A percentile compares a stretch with the other conserved stretches of the same genome.
Evolutionary conservation across 2,113 vertebrate species (phyloP).

Genomic region (Perognathus longimembris): DNA sequence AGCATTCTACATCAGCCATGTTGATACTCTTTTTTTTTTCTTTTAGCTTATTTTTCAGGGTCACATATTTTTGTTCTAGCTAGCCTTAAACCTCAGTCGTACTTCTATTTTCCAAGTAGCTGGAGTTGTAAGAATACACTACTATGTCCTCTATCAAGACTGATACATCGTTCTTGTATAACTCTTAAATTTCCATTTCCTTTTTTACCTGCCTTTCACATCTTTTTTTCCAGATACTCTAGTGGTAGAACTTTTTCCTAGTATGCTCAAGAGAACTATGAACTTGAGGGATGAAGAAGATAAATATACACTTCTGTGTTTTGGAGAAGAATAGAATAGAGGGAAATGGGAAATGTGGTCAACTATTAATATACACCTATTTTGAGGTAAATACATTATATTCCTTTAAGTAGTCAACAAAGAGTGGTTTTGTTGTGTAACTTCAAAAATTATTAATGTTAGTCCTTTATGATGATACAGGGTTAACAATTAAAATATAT

Average conservation of each 20-base stretch:
- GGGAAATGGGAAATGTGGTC: neutral
- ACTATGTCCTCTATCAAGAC: neutral
- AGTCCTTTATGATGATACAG: neutral
- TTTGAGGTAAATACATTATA: slow-evolving; percentile 57
- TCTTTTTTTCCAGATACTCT: too few relatives aligned
- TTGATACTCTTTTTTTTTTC: too few relatives aligned
- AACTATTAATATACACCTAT: neutral
- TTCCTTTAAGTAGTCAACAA: slow-evolving; percentile 36
- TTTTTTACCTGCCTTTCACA: too few relatives aligned
- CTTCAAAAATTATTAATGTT: too few relatives aligned
- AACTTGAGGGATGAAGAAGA: neutral
- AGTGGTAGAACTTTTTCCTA: neutral
- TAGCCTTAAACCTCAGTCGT: too few relatives aligned
- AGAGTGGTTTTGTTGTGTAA: neutral
- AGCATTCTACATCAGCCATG: too few relatives aligned
- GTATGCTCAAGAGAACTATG: neutral
- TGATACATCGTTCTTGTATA: too few relatives aligned
- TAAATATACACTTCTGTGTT: neutral
- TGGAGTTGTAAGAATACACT: too few relatives aligned
- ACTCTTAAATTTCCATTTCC: too few relatives aligned
- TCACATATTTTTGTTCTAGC: too few relatives aligned
- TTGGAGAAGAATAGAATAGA: neutral
- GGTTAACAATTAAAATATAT: slow-evolving; percentile 39
- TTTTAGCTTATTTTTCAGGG: too few relatives aligned
- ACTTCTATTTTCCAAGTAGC: too few relatives aligned